Evolutionary conservation across 2,888 invertebrate species (phyloP).

Genomic region (Tenthredo amoena): DNA sequence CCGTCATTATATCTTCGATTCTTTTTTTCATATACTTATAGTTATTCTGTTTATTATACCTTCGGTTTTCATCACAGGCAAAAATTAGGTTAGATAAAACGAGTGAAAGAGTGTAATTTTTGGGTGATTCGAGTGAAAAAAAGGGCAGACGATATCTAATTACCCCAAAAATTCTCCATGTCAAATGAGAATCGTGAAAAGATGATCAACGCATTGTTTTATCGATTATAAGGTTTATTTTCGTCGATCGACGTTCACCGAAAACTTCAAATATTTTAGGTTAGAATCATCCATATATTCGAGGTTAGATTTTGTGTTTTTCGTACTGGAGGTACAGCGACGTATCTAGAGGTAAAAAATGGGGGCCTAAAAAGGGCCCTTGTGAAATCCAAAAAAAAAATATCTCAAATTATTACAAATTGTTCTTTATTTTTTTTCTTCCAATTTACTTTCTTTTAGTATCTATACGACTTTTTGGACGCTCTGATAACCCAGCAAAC

Average conservation of each 20-base stretch:
- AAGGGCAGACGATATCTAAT: not conserved
- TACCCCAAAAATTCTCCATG: not conserved
- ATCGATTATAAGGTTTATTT: not conserved
- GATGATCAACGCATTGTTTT: not conserved
- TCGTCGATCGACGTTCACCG: not conserved
- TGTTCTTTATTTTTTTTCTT: not conserved
- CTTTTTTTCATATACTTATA: not conserved
- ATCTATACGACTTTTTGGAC: slow-evolving; percentile 96
- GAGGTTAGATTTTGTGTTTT: slow-evolving; percentile 12
- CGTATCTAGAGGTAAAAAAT: not conserved
- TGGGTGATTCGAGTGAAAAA: not conserved
- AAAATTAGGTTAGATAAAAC: not conserved
- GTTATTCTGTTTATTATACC: not conserved
- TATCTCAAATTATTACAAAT: not conserved
- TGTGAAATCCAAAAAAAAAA: not conserved
- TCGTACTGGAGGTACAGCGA: not conserved
- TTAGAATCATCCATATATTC: slow-evolving; percentile 55
- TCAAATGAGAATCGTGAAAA: not conserved
- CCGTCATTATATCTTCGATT: slow-evolving; percentile 61
- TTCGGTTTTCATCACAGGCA: not conserved
- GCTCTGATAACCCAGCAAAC: slow-evolving; percentile 98
- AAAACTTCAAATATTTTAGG: slow-evolving; percentile 55
- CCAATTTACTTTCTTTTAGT: slow-evolving; percentile 78
- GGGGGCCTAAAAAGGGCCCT: not conserved
- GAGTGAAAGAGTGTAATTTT: not conserved